phyloP scores from a whole-genome alignment of 2,113 vertebrate genomes.

The Xiphorhynchus elegans region DNA sequence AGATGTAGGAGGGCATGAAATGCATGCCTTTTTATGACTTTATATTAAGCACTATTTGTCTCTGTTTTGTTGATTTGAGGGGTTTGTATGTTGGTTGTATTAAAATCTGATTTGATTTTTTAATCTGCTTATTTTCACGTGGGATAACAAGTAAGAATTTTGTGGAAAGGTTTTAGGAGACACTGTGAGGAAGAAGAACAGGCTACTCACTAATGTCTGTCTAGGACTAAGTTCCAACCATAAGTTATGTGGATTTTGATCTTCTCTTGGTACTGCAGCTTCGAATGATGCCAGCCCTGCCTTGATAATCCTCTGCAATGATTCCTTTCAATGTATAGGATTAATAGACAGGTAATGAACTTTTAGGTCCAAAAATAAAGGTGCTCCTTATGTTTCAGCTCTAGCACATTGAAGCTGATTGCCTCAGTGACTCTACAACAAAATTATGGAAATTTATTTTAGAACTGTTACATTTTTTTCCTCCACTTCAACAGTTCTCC shows the following conservation, averaged over 20 bases:
- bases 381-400: background rate
- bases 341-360: background rate
- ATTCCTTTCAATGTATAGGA: background rate
- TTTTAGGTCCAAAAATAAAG: background rate
- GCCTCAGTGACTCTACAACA: background rate
- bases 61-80: background rate
- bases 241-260: background rate
- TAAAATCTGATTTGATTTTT: background rate
- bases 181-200: background rate
- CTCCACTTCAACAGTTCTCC: background rate
- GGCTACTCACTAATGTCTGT: background rate
- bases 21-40: background rate
- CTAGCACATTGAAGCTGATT: background rate
- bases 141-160: background rate
- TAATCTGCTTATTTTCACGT: background rate
- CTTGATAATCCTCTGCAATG: background rate
- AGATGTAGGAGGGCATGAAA: background rate
- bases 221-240: background rate
- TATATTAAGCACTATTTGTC: background rate
- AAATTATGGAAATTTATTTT: conserved; percentile 53
- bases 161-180: background rate
- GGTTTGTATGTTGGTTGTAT: background rate
- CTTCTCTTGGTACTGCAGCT: background rate
- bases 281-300: background rate
- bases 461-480: background rate